Conservation (phyloP, 2,113 vertebrate genomes). For the Pristiophorus japonicus region DNA sequence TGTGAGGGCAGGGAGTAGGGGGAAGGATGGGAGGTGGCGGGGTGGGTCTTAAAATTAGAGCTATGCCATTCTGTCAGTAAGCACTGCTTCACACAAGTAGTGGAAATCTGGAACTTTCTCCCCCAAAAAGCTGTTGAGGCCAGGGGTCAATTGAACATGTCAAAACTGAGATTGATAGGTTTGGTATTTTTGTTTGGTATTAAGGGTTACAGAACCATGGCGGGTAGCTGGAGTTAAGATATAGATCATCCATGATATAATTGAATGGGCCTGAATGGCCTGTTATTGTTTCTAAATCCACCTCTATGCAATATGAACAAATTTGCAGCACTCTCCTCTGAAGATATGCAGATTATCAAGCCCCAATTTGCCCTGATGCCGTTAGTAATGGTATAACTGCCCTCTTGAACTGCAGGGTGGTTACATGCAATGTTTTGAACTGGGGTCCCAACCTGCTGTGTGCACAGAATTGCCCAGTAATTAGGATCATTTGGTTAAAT, state of each 20-base stretch:
- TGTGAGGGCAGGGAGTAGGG: not conserved
- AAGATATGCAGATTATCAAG: not conserved
- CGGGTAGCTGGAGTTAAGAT: not conserved
- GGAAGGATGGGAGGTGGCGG: not conserved
- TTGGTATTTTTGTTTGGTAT: no score
- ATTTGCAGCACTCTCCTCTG: not conserved
- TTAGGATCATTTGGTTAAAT: conserved; percentile 1
- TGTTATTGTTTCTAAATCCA: not conserved
- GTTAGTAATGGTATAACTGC: not conserved
- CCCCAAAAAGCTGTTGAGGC: not conserved
- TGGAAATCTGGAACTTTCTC: not conserved
- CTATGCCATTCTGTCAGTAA: no score
- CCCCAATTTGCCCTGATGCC: not conserved
- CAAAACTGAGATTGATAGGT: not conserved
- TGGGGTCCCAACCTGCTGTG: not conserved
- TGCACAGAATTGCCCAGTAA: not conserved
- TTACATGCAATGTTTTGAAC: not conserved
- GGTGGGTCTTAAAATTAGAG: not conserved
- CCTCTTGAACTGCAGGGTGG: not conserved
- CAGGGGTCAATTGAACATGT: not conserved
- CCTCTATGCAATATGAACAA: not conserved
- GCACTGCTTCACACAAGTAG: not conserved
- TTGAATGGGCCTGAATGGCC: not conserved
- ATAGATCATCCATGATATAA: not conserved
- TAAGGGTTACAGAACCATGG: no score